Evolutionary conservation across 2,888 invertebrate species (phyloP), one percentile per base, ranked within the genome.

Genomic region (Drosophila formosana): DNA sequence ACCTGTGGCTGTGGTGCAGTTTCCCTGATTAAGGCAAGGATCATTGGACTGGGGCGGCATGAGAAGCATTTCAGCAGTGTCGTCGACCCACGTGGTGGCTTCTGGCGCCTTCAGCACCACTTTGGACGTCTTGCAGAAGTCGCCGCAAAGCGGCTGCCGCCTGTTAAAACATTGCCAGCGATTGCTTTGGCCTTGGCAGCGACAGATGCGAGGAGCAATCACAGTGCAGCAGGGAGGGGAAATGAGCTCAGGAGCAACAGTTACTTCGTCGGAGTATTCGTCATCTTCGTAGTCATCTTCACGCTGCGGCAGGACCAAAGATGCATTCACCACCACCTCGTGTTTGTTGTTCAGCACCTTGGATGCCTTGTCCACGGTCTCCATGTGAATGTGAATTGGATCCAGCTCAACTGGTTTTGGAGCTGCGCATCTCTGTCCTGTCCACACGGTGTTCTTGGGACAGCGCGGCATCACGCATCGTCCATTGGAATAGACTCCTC

Each of bases 131-230:
- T 74, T 77, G 46, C 91, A 91, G 43, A 90, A 66, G 3, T 70
- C 61, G 4, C 90, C 90, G 41, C 91, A 91, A 7, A 78, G 78
- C 11, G 78, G 72, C 4, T 76, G 79, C 6, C 73, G 81, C 32
- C 74, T 25, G 47, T 86, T 90, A 55, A 56, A 87, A 70, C 91
- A 91, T 3, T 72, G 69, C 88, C 90, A 91, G 1, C 61, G 70
- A 11, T 23, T 13, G 6, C 63, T 63, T 28, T 55, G 65, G 8
- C 4, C 34, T 46, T 50, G 45, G n/a, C 41, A 51, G 8, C 70
- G 65, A 53, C 91, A 91, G 5, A 79, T 73, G 0, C 89, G 78
- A 1, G 91, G 92, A 0, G 89, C 78, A 23, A 88, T 50, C 9
- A 91, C 80, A 3, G 57, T 76, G 56, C 91, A 91, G 58, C 91